phyloP scores from a whole-genome alignment of 2,888 invertebrate species.

The Halocaridina rubra region DNA sequence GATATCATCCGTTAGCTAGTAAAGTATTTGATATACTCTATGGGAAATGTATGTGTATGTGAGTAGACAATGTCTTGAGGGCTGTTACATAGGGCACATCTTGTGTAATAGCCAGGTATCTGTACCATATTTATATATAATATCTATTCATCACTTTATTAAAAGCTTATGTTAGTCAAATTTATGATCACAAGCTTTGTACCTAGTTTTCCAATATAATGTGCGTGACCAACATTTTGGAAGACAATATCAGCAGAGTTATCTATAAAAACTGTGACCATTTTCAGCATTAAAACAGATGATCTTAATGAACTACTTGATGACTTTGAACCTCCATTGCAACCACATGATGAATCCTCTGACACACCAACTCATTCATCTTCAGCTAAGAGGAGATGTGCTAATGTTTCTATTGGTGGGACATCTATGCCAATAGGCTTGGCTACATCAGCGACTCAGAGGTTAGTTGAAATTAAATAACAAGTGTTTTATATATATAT shows the following conservation, averaged over 20 bases:
- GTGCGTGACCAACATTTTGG: neutral
- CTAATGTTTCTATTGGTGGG: conserved; percentile 27
- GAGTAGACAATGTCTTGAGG: no score
- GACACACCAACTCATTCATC: neutral
- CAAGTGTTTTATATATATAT: no score
- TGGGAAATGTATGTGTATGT: no score
- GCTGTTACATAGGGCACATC: no score
- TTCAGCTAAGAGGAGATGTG: conserved; percentile 25
- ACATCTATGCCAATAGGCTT: conserved; percentile 3
- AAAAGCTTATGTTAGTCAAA: neutral
- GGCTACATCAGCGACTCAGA: conserved; percentile 13
- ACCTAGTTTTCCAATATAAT: neutral
- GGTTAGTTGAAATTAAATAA: no score
- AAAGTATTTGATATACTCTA: no score
- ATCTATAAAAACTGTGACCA: neutral
- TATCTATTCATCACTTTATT: neutral
- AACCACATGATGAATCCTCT: neutral
- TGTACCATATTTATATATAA: neutral
- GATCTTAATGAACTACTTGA: conserved; percentile 42
- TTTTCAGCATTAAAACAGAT: conserved; percentile 30
- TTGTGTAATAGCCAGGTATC: no score
- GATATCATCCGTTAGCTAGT: no score
- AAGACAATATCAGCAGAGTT: no score
- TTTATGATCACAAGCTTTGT: neutral
- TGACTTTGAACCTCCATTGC: conserved; percentile 27